Base-by-base conservation (phyloP, 2,888 invertebrate species). In the Nymphalis c-album region DNA sequence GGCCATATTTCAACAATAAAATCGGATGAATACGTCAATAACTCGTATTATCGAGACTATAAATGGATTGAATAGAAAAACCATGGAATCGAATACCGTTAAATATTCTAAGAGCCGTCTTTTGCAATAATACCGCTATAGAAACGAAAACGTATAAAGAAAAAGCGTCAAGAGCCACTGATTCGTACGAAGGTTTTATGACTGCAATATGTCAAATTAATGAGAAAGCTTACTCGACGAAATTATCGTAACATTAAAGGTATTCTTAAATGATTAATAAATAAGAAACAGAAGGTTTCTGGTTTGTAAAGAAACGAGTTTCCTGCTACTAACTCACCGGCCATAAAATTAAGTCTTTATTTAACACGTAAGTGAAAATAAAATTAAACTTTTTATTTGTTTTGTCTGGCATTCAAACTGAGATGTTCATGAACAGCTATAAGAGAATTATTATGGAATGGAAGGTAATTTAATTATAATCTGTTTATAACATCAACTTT, bases 61-160 rank as follows among this genome's bases (percentile, higher is more conserved):
- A 68, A 68, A 68, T 58, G 61, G n/a, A 58, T 64, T 64, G 61
- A 61, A 68, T 58, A 58, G 50, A 64, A 57, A 50, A 67, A 58
- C 50, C 45, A 57, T 46, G 17, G 50, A 58, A 68, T 57, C 61
- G 22, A 46, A 60, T 57, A 61, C 51, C 46, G 47, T 67, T 69
- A 65, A 69, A 63, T 51, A 67, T 67, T 62, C 40, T 18, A 20
- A 51, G 60, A 35, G 63, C 26, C 26, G n/a, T 50, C 20, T 55
- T 57, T 66, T 40, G 57, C 48, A 57, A 66, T 61, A 57, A 64
- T 40, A 64, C 35, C 35, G 57, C 45, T 48, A 50, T 64, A 17
- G 48, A 64, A 55, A 53, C 16, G 35, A 53, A 53, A 20, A 35
- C 22, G 45, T 46, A 53, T 60, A 64, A 63, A 63, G 63, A 68